Evolutionary conservation across 2,888 invertebrate genomes (phyloP).

Genomic region (Quadroppia sp.): DNA sequence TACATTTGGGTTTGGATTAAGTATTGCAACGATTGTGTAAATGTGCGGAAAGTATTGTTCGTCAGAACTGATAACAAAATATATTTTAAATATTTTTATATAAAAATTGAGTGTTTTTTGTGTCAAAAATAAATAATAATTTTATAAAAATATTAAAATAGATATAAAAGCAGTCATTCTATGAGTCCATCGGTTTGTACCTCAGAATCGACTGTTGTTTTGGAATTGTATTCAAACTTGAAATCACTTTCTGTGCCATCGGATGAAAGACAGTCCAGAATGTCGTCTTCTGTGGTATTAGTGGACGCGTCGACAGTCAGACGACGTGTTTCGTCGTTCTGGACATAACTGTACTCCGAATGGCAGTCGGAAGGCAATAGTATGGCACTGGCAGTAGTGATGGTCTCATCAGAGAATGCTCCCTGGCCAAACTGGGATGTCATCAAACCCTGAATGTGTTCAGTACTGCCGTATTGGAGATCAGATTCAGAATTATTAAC

Average conservation of each 20-base stretch:
- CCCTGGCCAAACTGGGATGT: conserved; percentile 41
- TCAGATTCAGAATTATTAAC: conserved; percentile 34
- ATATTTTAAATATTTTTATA: too few relatives aligned
- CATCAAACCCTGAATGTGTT: conserved; percentile 43
- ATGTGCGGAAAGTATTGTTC: too few relatives aligned
- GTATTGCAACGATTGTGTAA: too few relatives aligned
- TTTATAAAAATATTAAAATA: background rate
- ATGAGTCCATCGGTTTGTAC: conserved; percentile 12
- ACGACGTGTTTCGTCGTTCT: conserved; percentile 40
- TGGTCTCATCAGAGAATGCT: conserved; percentile 43
- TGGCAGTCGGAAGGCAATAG: conserved; percentile 42
- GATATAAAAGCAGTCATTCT: background rate
- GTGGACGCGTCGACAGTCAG: conserved; percentile 47
- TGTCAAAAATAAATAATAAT: background rate
- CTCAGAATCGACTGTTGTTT: conserved; percentile 38
- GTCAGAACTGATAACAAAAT: too few relatives aligned
- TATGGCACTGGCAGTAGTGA: conserved; percentile 44
- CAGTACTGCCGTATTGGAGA: conserved; percentile 43
- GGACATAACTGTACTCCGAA: conserved; percentile 41
- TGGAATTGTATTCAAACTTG: conserved; percentile 40
- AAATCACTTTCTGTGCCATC: background rate
- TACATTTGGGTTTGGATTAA: too few relatives aligned
- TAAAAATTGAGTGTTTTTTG: background rate
- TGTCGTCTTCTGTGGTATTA: conserved; percentile 46
- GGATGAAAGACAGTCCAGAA: conserved; percentile 1